Conservation (phyloP, 53 echinoderm and acorn worm species). For the Echinarachnius parma region DNA sequence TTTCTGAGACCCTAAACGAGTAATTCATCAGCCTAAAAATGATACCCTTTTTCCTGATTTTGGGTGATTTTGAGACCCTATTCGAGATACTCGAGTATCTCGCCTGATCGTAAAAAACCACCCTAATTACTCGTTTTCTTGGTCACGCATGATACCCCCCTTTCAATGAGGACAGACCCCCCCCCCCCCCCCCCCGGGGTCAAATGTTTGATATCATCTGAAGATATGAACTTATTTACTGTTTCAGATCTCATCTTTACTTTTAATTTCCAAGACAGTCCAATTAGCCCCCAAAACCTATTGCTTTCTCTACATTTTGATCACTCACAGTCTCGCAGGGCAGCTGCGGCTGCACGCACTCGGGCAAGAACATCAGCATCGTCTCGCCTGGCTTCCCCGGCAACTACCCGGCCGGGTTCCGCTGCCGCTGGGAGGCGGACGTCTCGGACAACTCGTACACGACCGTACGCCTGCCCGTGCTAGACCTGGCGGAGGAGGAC, state of each 20-base stretch:
- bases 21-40: no score
- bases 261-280: background rate
- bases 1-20: no score
- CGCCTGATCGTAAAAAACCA: no score
- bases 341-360: conserved; percentile 51
- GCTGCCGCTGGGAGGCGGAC: conserved; percentile 60
- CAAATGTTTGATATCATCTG: no score
- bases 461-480: conserved; percentile 47
- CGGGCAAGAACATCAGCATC: conserved; percentile 46
- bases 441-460: conserved; percentile 62
- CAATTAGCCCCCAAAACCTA: background rate
- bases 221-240: background rate
- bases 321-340: conserved; percentile 41
- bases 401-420: conserved; percentile 36
- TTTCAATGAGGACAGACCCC: no score
- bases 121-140: no score
- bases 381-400: conserved; percentile 66
- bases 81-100: no score
- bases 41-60: no score
- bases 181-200: no score
- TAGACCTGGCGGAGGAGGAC: conserved; percentile 12
- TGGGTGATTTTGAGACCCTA: no score
- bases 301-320: background rate
- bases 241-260: background rate
- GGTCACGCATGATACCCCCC: no score